A percentile compares a stretch with the other conserved stretches of the same genome.
phyloP scores from a whole-genome alignment of 2,113 vertebrate species.

The Platichthys flesus region DNA sequence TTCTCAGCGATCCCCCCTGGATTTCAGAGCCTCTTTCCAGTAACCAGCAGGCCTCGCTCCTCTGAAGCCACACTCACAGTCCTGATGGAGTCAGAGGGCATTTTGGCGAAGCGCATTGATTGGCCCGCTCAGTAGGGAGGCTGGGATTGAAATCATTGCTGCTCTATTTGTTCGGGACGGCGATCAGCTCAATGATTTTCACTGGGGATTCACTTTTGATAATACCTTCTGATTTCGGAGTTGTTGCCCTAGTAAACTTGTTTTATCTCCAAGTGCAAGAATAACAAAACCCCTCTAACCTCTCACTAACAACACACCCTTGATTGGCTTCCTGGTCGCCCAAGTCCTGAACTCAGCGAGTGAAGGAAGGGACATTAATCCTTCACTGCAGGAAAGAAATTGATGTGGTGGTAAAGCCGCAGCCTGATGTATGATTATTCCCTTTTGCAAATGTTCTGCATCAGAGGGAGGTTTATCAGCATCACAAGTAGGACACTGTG shows the following conservation, averaged over 20 bases:
- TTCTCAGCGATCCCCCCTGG: no score
- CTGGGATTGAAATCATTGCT: slow-evolving; percentile 55
- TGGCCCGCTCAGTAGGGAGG: slow-evolving; percentile 22
- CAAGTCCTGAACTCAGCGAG: neutral
- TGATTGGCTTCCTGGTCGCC: neutral
- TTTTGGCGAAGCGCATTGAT: slow-evolving; percentile 47
- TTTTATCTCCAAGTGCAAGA: neutral
- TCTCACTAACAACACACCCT: neutral
- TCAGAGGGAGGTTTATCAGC: slow-evolving; percentile 33
- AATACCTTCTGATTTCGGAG: neutral
- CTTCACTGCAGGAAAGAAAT: neutral
- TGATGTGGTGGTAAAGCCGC: neutral
- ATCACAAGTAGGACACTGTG: slow-evolving; percentile 48
- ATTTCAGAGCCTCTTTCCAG: neutral
- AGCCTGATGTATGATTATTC: neutral
- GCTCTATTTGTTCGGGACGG: slow-evolving; percentile 58
- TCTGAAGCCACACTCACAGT: slow-evolving; percentile 1
- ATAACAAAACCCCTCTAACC: neutral
- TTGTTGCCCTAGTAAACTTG: neutral
- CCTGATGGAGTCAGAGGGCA: slow-evolving; percentile 24
- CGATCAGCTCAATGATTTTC: slow-evolving; percentile 37
- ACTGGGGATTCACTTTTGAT: slow-evolving; percentile 10
- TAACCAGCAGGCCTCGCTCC: slow-evolving; percentile 1
- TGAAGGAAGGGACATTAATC: neutral
- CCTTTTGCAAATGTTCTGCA: slow-evolving; percentile 1